Base-by-base conservation (phyloP, 2,113 vertebrate genomes). In the Pelobates fuscus region DNA sequence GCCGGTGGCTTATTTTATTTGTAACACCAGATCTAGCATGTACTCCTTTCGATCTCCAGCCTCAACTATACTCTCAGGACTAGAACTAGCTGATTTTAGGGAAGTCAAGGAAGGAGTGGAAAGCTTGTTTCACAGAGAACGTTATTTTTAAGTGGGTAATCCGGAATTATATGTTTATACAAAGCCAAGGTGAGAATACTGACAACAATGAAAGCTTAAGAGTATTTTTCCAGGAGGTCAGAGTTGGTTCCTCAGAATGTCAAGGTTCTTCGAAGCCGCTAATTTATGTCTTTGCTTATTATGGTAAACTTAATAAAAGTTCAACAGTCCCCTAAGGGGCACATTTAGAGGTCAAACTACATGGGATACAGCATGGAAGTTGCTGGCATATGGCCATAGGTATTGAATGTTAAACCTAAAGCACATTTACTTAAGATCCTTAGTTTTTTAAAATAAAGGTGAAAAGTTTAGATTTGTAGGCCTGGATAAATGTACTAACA, bases 261-360 rank as follows among this genome's bases (percentile, higher is more conserved):
- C 65, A 77, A 61, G 26, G 43, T 84, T 15, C 77, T 80, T 86
- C 78, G 79, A 59, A 70, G 82, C 64, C 78, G 59, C 78, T 77
- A 88, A 86, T 88, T 88, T 86, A 83, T 86, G 78, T 77, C 70
- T 7, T 8, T 81, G 79, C 71, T 78, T 84, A 67, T 79, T 77
- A 82, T 82, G 44, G 1, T 77, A 37, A 72, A 81, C 83, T 83
- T 80, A 82, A 82, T 79, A 77, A 70, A 67, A 77, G 80, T 86
- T 88, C 83, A 84, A 84, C 58, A 83, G 71, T 20, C 79, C 84
- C 84, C 86, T 81, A 87, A 70, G 32, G 0, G 15, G 88, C 85
- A 70, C 67, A 12, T 29, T 59, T 17, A 37, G 74, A 69, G 85
- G 84, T 80, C 79, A 80, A 79, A 84, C 43, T 0, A 21, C 81